Percentiles rank a stretch among this genome's conserved stretches.
These are phyloP conservation scores for Alcedo quadribrachys DNA, from an alignment of 2,797 vertebrate species.

Conservation along the genomic window DNA sequence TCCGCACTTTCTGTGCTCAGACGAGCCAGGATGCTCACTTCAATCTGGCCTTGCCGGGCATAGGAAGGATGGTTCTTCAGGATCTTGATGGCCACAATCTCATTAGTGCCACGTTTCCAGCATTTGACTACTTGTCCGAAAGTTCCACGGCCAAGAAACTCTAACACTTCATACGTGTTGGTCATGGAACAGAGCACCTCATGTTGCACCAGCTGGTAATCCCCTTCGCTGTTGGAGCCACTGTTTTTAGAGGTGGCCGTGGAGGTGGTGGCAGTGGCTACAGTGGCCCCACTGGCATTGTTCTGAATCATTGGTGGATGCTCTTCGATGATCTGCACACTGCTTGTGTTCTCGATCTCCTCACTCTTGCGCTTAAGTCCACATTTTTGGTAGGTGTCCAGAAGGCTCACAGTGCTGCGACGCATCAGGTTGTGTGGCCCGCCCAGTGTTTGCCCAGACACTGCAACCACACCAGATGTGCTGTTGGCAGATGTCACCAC, in stretches of 20 bases:
- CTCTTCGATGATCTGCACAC: conserved; percentile 96
- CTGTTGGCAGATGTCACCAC: conserved; percentile 94
- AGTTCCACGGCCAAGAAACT: conserved; percentile 96
- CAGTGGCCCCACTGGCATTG: conserved; percentile 88
- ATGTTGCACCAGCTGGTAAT: conserved; percentile 98
- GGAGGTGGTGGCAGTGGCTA: conserved; percentile 91
- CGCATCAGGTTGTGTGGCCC: conserved; percentile 95
- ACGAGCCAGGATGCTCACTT: conserved; percentile 97
- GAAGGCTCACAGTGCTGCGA: conserved; percentile 97
- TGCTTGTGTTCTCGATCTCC: conserved; percentile 94
- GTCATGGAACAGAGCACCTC: conserved; percentile 99
- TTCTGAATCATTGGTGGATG: conserved; percentile 95
- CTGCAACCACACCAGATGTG: conserved; percentile 87
- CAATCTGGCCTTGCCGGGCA: conserved; percentile 97
- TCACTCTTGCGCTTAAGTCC: conserved; percentile 99
- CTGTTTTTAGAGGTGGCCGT: conserved; percentile 97
- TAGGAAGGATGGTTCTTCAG: conserved; percentile 98
- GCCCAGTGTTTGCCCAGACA: conserved; percentile 81
- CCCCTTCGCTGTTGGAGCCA: conserved; percentile 95
- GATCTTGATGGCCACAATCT: conserved; percentile 99
- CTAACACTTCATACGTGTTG: conserved; percentile 97
- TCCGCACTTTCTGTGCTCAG: conserved; percentile 97
- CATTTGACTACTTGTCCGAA: conserved; percentile 99
- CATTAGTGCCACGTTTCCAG: conserved; percentile 98
- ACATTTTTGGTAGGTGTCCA: conserved; percentile 99